Evolutionary conservation across 2,113 vertebrate genomes (phyloP).

Genomic region (Syngnathus scovelli): DNA sequence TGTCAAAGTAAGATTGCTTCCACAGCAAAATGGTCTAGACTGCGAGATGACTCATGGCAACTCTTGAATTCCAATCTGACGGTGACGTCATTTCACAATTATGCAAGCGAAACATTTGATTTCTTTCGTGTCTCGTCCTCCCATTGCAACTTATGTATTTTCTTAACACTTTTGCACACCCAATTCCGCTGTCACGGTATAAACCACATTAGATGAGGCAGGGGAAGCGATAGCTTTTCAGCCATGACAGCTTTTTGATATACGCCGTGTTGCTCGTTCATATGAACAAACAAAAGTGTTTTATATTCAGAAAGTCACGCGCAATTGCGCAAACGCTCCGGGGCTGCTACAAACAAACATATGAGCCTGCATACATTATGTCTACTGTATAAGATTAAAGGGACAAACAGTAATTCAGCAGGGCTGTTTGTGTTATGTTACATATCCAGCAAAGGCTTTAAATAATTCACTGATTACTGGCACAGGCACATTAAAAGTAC

Average conservation of each 20-base stretch:
- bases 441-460: background rate
- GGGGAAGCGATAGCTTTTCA: conserved; percentile 7
- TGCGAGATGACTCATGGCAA: background rate
- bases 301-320: conserved; percentile 13
- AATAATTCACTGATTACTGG: background rate
- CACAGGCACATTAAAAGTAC: background rate
- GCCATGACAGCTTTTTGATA: conserved; percentile 24
- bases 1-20: background rate
- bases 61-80: background rate
- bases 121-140: background rate
- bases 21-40: background rate
- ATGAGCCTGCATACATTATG: background rate
- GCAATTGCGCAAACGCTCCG: conserved; percentile 1
- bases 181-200: conserved; percentile 13
- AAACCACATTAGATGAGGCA: conserved; percentile 23
- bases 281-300: conserved; percentile 8
- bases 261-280: conserved; percentile 17
- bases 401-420: background rate
- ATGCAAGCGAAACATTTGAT: background rate
- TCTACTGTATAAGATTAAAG: conserved; percentile 1
- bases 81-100: background rate
- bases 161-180: conserved; percentile 4
- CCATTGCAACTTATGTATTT: conserved; percentile 11
- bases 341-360: background rate
- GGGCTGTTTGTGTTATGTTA: background rate